Percentiles rank a stretch among this genome's conserved stretches.
phyloP scores from a whole-genome alignment of 2,888 invertebrate genomes.

The Lithophane semibrunnea region DNA sequence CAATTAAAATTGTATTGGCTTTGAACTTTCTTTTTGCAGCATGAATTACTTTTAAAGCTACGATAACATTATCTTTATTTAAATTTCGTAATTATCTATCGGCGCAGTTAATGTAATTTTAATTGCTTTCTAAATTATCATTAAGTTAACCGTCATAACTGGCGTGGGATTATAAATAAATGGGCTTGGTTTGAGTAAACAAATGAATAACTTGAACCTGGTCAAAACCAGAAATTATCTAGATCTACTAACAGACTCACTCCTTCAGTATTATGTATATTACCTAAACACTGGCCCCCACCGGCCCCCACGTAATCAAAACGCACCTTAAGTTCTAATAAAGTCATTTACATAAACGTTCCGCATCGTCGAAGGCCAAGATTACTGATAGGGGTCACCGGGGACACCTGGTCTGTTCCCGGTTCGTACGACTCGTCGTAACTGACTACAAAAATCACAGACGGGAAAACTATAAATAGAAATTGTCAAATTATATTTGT shows the following conservation, averaged over 20 bases:
- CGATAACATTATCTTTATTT: conserved; percentile 33
- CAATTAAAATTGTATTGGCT: conserved; percentile 16
- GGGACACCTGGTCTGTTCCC: conserved; percentile 59
- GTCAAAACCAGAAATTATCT: background rate
- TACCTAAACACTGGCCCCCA: background rate
- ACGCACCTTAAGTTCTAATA: conserved; percentile 35
- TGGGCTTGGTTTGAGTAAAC: conserved; percentile 10
- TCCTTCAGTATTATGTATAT: conserved; percentile 10
- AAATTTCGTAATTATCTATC: conserved; percentile 26
- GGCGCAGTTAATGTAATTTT: conserved; percentile 28
- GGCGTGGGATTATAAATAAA: conserved; percentile 28
- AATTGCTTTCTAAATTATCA: conserved; percentile 32
- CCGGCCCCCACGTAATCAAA: conserved; percentile 26
- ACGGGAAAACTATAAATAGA: conserved; percentile 47
- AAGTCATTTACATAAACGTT: conserved; percentile 54
- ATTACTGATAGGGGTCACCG: conserved; percentile 57
- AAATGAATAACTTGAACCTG: background rate
- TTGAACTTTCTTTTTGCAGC: conserved; percentile 33
- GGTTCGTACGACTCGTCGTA: conserved; percentile 6
- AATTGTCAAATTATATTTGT: conserved; percentile 50
- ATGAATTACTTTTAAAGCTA: conserved; percentile 25
- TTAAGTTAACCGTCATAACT: conserved; percentile 16
- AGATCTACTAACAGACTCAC: background rate
- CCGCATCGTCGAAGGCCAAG: conserved; percentile 44
- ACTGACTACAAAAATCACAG: conserved; percentile 31